These are phyloP conservation scores for Cirrhinus mrigala DNA, from an alignment of 2,797 vertebrate genomes.

Conservation along the genomic window DNA sequence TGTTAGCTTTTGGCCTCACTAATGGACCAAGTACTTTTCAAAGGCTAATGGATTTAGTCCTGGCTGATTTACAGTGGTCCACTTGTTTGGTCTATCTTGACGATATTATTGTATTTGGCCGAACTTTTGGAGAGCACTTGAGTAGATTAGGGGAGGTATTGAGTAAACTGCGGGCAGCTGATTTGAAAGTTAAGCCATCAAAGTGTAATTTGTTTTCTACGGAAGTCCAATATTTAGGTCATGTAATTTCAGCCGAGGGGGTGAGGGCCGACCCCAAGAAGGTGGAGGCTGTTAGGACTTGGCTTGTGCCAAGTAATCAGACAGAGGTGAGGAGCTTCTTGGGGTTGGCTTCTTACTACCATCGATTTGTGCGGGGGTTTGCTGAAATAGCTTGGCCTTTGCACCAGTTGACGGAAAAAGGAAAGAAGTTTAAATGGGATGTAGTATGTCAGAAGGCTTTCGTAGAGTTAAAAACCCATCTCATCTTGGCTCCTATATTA, in stretches of 20 bases:
- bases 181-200: slow-evolving; percentile 32
- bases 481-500: background rate
- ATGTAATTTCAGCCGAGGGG: slow-evolving; percentile 27
- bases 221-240: slow-evolving; percentile 28
- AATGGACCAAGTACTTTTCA: slow-evolving; percentile 2
- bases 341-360: slow-evolving; percentile 19
- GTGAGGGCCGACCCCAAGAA: slow-evolving; percentile 18
- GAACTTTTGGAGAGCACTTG: background rate
- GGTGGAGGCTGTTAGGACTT: background rate
- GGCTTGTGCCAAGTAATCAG: slow-evolving; percentile 12
- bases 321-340: slow-evolving; percentile 28
- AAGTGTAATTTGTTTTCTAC: slow-evolving; percentile 31
- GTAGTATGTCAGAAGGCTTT: background rate
- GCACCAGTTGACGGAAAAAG: background rate
- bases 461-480: background rate
- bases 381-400: background rate
- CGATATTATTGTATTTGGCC: slow-evolving; percentile 13
- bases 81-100: slow-evolving; percentile 22
- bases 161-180: background rate
- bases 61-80: slow-evolving; percentile 24
- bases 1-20: background rate
- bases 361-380: background rate
- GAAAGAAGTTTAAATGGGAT: background rate
- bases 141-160: background rate
- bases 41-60: slow-evolving; percentile 1